Evolutionary conservation across 1,140 invertebrate genomes (phyloP), one percentile per base, ranked within the genome.

Genomic region (Laodelphax striatellus): DNA sequence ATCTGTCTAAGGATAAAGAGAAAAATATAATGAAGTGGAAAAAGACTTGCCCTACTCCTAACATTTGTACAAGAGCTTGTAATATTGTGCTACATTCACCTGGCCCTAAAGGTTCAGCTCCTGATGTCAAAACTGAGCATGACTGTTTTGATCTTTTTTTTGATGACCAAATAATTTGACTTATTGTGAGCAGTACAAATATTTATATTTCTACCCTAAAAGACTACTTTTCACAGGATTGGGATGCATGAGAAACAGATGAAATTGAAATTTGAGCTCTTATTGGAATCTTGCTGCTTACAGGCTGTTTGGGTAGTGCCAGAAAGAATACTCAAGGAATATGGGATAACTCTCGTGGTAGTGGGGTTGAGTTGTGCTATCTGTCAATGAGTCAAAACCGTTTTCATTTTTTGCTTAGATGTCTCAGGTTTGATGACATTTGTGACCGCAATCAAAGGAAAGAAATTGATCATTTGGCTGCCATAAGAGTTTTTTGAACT

Each of bases 381-480:
- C 24, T 28, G 6, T 28, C 24, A 28, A 28, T 28, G 24, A 28
- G 24, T 28, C 24, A 28, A 14, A 64, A 60, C n/a, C 59, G 65
- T 53, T 71, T 70, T 50, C 52, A 42, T 28, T 64, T 57, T 53
- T 62, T 71, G 46, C 50, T 68, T 28, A 54, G 62, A 14, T 66
- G 64, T 46, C 41, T 70, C 16, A 56, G 67, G 58, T 72, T 71
- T 62, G 68, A 69, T 43, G 64, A 70, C 46, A 38, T 11, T 38
- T 61, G 63, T 55, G 68, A 67, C 50, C 55, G 68, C 17, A 41
- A 13, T 54, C 21, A 66, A 64, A 58, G 69, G 42, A 57, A 19
- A 57, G 50, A 66, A 65, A 24, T 60, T n/a, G 70, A 72, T 52
- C 69, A 70, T 55, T 65, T 67, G 52, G 70, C 69, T 62, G 63